phyloP scores from a whole-genome alignment of 2,888 invertebrate genomes.

The Tenodera sinensis region DNA sequence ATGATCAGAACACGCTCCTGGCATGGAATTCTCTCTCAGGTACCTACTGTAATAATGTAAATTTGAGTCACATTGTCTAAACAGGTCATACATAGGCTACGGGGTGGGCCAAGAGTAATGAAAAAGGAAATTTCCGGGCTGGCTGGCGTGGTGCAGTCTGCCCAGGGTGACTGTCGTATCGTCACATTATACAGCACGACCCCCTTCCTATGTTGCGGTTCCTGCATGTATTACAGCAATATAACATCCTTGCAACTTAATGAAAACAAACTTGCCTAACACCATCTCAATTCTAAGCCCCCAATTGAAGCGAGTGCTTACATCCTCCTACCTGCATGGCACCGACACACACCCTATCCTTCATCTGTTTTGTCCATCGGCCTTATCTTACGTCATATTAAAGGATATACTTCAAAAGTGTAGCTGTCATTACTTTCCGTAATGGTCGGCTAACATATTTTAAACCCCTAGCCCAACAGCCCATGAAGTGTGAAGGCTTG shows the following conservation, averaged over 20 bases:
- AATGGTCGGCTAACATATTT: too few relatives aligned
- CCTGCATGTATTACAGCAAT: background rate
- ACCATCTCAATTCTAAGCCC: background rate
- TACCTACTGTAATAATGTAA: background rate
- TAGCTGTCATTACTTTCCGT: too few relatives aligned
- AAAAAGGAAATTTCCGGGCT: background rate
- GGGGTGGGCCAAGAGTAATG: background rate
- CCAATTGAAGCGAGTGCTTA: background rate
- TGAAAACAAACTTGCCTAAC: background rate
- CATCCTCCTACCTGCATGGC: too few relatives aligned
- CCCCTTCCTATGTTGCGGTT: background rate
- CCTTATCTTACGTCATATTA: too few relatives aligned
- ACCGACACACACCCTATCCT: too few relatives aligned
- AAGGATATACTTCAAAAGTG: too few relatives aligned
- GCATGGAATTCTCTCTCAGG: background rate
- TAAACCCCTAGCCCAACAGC: too few relatives aligned
- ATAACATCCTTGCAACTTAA: background rate
- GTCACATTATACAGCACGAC: background rate
- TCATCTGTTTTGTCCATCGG: too few relatives aligned
- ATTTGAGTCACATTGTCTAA: background rate
- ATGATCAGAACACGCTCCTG: background rate
- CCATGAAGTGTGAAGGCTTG: too few relatives aligned
- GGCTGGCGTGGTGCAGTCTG: background rate
- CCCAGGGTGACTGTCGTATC: background rate
- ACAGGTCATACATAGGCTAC: background rate